A percentile compares a stretch with the other conserved stretches of the same genome.
These are phyloP conservation scores for Anoplius nigerrimus DNA, from an alignment of 2,888 invertebrate species.

Conservation along the genomic window DNA sequence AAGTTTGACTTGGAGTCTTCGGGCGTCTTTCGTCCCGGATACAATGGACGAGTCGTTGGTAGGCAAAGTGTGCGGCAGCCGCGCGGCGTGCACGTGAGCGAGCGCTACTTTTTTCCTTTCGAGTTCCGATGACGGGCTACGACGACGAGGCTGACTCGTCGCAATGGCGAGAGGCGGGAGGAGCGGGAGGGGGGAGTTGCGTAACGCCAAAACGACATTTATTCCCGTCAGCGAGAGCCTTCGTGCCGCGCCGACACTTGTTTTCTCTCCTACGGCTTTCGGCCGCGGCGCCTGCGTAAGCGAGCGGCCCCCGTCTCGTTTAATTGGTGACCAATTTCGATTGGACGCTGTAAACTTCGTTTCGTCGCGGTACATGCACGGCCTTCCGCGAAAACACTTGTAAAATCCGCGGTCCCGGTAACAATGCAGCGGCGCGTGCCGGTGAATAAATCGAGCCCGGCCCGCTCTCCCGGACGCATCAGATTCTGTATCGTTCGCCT, in stretches of 20 bases:
- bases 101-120: not conserved
- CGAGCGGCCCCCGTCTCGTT: conserved; percentile 2
- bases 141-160: not conserved
- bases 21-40: too few species aligned
- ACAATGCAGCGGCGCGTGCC: conserved; percentile 17
- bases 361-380: too few species aligned
- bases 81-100: not conserved
- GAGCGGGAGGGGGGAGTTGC: too few species aligned
- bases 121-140: too few species aligned
- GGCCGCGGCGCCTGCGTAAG: not conserved
- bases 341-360: conserved; percentile 11
- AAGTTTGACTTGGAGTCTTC: too few species aligned
- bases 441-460: not conserved
- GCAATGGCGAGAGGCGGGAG: not conserved
- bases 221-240: conserved; percentile 26
- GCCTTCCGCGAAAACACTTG: conserved; percentile 37
- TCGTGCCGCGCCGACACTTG: conserved; percentile 9
- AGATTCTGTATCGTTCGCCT: too few species aligned
- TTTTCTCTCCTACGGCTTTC: conserved; percentile 12
- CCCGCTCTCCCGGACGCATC: too few species aligned
- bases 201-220: conserved; percentile 10
- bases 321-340: conserved; percentile 34
- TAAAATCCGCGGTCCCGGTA: conserved; percentile 26
- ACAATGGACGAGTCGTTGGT: too few species aligned
- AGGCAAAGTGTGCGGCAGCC: too few species aligned